A percentile compares a stretch with the other conserved stretches of the same genome.
phyloP scores from a whole-genome alignment of 2,797 vertebrate species.

The Crocodylus rhombifer region DNA sequence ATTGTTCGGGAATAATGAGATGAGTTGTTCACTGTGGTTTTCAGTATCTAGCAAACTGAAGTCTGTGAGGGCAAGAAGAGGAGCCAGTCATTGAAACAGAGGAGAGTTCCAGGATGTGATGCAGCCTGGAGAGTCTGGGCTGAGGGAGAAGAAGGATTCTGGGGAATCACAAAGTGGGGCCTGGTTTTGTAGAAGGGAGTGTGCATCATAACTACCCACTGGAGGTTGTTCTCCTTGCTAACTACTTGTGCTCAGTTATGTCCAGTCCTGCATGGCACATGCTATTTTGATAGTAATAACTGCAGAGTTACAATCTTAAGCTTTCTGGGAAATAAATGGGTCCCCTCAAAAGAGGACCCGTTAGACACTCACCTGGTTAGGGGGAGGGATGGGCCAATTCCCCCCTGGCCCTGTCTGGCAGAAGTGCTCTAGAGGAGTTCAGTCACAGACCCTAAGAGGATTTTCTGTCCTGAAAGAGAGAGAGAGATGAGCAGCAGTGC shows the following conservation, averaged over 20 bases:
- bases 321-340: background rate
- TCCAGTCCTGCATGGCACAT: background rate
- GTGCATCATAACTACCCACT: background rate
- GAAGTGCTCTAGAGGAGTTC: background rate
- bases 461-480: background rate
- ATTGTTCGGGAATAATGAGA: background rate
- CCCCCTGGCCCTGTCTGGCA: background rate
- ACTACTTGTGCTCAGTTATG: background rate
- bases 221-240: background rate
- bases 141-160: background rate
- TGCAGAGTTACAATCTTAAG: background rate
- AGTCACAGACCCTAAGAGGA: background rate
- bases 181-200: background rate
- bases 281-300: background rate
- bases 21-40: background rate
- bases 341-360: background rate
- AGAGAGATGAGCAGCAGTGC: background rate
- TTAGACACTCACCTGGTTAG: too few species aligned
- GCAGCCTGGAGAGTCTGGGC: background rate
- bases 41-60: background rate
- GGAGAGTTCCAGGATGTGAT: background rate
- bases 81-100: background rate
- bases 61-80: accelerated
- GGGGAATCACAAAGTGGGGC: background rate
- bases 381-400: background rate